A percentile compares a stretch with the other conserved stretches of the same genome.
phyloP scores from a whole-genome alignment of 2,888 invertebrate species.

The Camponotus fellah region DNA sequence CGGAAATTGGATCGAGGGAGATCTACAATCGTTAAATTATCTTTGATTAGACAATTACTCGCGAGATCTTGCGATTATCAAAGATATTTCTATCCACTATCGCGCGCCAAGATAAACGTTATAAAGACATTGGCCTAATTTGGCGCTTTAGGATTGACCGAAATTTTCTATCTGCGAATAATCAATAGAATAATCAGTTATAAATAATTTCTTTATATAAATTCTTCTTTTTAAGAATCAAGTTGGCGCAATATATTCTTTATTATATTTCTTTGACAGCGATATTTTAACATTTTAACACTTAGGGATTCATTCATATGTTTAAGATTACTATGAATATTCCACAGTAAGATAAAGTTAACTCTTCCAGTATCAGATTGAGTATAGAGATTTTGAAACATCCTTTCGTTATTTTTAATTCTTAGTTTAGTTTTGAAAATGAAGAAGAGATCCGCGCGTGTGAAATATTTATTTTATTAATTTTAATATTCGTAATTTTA shows the following conservation, averaged over 20 bases:
- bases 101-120: conserved; percentile 41
- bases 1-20: conserved; percentile 44
- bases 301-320: background rate
- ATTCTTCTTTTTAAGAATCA: conserved; percentile 10
- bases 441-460: background rate
- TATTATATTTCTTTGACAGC: conserved; percentile 17
- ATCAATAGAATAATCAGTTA: conserved; percentile 6
- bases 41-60: conserved; percentile 62
- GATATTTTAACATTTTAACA: conserved; percentile 36
- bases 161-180: background rate
- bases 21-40: conserved; percentile 71
- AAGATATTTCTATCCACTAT: conserved; percentile 32
- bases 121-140: conserved; percentile 2
- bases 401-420: background rate
- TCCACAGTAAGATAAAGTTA: conserved; percentile 20
- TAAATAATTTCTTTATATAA: conserved; percentile 14
- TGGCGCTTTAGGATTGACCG: background rate
- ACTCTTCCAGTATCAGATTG: conserved; percentile 30
- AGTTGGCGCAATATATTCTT: conserved; percentile 5
- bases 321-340: conserved; percentile 13
- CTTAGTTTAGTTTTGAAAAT: conserved; percentile 29
- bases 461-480: background rate
- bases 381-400: background rate
- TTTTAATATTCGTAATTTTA: conserved; percentile 10
- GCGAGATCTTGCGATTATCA: conserved; percentile 64